Evolutionary conservation across 2,113 vertebrate species (phyloP).

Genomic region (Quiscalus mexicanus): DNA sequence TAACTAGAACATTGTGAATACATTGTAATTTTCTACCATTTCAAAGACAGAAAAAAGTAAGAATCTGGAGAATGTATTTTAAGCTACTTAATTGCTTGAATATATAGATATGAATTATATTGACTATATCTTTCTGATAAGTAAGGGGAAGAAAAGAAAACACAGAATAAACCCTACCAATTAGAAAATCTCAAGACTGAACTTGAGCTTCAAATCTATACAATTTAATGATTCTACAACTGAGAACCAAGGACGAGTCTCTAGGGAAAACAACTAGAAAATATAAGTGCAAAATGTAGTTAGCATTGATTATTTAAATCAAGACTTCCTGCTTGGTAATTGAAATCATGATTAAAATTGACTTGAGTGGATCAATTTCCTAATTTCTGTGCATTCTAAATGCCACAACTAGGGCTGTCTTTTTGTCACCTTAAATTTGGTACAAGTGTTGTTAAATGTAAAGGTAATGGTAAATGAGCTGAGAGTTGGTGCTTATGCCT

Average conservation of each 20-base stretch:
- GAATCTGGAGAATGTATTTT: background rate
- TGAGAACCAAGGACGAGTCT: background rate
- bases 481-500: background rate
- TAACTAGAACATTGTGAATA: background rate
- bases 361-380: background rate
- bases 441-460: background rate
- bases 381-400: background rate
- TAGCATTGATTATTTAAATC: slow-evolving; percentile 52
- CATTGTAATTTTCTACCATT: background rate
- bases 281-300: background rate
- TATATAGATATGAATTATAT: background rate
- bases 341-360: slow-evolving; percentile 57
- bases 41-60: background rate
- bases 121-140: background rate
- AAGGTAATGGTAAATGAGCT: background rate
- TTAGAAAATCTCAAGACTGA: background rate
- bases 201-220: background rate
- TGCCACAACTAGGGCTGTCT: background rate
- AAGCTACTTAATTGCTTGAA: background rate
- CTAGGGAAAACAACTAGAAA: background rate
- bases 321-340: slow-evolving; percentile 45
- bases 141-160: background rate
- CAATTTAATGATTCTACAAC: background rate
- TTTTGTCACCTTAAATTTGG: background rate
- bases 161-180: background rate